Conservation (phyloP, 2,113 vertebrate species). For the Xiphorhynchus elegans region DNA sequence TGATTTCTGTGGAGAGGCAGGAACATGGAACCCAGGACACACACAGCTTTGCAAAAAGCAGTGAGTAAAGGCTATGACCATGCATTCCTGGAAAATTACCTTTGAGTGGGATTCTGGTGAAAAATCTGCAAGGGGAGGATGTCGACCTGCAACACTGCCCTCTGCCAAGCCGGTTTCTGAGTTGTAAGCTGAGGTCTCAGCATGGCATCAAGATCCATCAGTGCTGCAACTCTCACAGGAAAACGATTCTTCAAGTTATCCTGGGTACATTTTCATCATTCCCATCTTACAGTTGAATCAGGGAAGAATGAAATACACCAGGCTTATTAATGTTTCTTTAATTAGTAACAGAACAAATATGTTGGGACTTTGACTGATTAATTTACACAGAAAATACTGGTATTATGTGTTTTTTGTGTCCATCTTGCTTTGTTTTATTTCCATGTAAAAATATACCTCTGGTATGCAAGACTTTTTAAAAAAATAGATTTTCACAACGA, state of each 20-base stretch:
- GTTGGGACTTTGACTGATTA: neutral
- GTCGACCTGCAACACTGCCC: neutral
- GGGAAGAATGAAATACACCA: neutral
- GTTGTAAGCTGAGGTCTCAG: neutral
- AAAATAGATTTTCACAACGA: constrained; percentile 30
- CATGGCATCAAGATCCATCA: neutral
- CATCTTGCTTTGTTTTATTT: constrained; percentile 35
- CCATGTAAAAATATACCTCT: constrained; percentile 61
- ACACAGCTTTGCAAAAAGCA: neutral
- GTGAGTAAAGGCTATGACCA: neutral
- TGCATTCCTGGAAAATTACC: neutral
- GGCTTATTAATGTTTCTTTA: neutral
- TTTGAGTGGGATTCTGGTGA: neutral
- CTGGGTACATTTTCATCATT: neutral
- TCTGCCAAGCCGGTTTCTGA: neutral
- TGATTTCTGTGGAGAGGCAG: neutral
- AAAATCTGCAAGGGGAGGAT: neutral
- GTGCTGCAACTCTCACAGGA: neutral
- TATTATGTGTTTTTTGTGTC: neutral
- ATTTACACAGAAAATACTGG: neutral
- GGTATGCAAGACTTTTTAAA: neutral
- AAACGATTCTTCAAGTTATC: neutral
- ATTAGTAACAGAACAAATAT: constrained; percentile 14
- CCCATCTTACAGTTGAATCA: neutral
- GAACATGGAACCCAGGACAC: neutral